These are phyloP conservation scores for Gallinago solitaria DNA, from an alignment of 2,797 vertebrate genomes.

Conservation along the genomic window DNA sequence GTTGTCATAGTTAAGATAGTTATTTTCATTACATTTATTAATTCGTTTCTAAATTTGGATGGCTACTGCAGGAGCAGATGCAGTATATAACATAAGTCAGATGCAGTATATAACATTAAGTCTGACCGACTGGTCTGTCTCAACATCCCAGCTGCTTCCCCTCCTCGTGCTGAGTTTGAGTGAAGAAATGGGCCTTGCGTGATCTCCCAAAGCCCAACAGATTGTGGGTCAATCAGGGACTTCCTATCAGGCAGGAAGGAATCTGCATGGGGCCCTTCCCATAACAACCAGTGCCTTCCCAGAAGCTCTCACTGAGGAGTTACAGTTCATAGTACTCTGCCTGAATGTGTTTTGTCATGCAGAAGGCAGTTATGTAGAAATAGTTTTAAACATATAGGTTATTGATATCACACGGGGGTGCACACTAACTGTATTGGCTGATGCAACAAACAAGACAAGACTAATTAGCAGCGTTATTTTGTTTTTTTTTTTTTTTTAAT, in stretches of 20 bases:
- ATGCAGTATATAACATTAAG: neutral
- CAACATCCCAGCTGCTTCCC: neutral
- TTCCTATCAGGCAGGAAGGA: neutral
- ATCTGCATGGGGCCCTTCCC: neutral
- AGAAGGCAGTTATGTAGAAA: neutral
- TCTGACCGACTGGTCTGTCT: neutral
- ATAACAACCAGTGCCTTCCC: neutral
- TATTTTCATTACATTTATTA: neutral
- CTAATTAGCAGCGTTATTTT: neutral
- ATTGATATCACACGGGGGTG: neutral
- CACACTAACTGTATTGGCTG: neutral
- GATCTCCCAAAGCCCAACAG: neutral
- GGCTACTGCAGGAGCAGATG: neutral
- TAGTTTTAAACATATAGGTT: neutral
- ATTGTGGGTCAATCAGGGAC: neutral
- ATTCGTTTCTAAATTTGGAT: neutral
- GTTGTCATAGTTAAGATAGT: neutral
- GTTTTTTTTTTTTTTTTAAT: neutral
- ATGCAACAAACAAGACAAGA: neutral
- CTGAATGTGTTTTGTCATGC: neutral
- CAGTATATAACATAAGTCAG: neutral
- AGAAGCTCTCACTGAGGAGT: neutral
- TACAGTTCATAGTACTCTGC: neutral
- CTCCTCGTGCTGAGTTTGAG: neutral
- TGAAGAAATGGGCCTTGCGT: neutral